phyloP scores from a whole-genome alignment of 2,888 invertebrate species.

The Scrobipalpa costella region DNA sequence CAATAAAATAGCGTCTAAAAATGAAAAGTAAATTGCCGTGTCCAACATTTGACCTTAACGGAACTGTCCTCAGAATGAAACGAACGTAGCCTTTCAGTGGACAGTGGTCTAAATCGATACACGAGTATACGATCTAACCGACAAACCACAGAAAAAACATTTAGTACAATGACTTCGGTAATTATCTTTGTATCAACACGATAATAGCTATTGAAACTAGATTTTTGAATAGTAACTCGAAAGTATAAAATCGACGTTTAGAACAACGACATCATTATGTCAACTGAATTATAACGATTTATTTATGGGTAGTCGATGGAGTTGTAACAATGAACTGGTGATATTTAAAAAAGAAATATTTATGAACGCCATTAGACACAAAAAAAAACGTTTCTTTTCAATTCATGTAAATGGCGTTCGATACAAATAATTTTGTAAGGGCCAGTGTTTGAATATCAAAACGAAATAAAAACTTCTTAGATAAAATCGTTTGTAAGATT shows the following conservation, averaged over 20 bases:
- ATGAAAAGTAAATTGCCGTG: too few relatives aligned
- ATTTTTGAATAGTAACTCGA: neutral
- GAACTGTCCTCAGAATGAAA: neutral
- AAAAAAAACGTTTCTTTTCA: neutral
- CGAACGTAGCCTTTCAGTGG: neutral
- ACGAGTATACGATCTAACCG: neutral
- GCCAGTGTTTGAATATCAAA: neutral
- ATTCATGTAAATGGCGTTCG: neutral
- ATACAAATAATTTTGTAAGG: neutral
- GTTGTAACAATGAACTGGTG: neutral
- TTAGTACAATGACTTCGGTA: slow-evolving; percentile 9
- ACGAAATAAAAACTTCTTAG: neutral
- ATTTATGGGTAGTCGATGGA: neutral
- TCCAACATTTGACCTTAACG: slow-evolving; percentile 3
- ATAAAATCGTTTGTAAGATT: too few relatives aligned
- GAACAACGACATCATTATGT: neutral
- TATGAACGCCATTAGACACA: neutral
- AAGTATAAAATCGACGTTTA: neutral
- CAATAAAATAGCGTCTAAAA: too few relatives aligned
- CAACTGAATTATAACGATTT: neutral
- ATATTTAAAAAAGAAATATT: neutral
- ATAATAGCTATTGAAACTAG: neutral
- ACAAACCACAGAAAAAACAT: neutral
- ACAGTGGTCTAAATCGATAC: slow-evolving; percentile 2
- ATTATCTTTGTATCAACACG: neutral